These are phyloP conservation scores for Chaetophractus vellerosus DNA, from an alignment of 2,797 vertebrate genomes.

Conservation along the genomic window DNA sequence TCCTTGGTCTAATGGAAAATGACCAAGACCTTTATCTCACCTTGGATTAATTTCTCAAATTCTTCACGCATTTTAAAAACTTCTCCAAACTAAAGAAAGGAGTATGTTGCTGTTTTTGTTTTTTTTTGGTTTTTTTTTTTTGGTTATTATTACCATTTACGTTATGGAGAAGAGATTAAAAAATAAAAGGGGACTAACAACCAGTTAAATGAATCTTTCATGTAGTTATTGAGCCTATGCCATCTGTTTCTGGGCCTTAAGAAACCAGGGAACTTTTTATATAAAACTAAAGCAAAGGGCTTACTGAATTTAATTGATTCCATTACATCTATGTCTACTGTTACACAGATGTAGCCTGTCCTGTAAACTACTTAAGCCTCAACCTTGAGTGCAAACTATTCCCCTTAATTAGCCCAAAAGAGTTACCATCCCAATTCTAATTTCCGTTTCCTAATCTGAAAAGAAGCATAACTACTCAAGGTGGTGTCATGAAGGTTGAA, in stretches of 20 bases:
- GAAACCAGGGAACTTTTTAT: neutral
- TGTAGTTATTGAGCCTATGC: neutral
- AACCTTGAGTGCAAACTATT: neutral
- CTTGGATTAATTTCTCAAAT: slow-evolving; percentile 90
- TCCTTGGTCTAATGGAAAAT: neutral
- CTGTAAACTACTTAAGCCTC: neutral
- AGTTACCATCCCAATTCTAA: neutral
- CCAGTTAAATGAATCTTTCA: neutral
- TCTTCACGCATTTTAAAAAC: slow-evolving; percentile 90
- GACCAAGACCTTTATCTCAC: slow-evolving; percentile 78
- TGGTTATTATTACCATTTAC: neutral
- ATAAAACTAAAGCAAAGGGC: neutral
- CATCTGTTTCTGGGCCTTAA: neutral
- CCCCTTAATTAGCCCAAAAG: neutral
- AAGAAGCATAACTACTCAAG: neutral
- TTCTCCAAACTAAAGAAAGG: slow-evolving; percentile 87
- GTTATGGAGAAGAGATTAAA: neutral
- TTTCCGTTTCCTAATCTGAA: neutral
- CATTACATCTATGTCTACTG: neutral
- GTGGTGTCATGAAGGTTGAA: neutral
- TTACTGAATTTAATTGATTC: neutral
- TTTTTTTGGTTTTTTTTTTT: neutral
- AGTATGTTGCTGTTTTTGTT: neutral
- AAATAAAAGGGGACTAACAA: neutral
- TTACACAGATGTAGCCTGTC: neutral